Base-by-base conservation (phyloP, 1,140 invertebrate species). In the Eriocheir sinensis region DNA sequence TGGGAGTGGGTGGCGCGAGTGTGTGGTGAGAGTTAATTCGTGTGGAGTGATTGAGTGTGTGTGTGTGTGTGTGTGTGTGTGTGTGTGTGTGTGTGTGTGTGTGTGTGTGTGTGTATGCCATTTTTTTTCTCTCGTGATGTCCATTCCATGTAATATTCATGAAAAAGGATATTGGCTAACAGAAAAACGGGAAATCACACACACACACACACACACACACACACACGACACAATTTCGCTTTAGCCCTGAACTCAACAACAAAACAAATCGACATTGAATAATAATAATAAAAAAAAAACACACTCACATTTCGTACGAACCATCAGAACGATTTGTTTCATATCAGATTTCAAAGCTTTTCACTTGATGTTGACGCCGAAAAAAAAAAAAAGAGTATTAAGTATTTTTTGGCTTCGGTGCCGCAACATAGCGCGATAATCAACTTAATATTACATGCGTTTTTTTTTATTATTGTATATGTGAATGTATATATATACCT, bases 31-130 rank as follows among this genome's bases (percentile, higher is more conserved):
- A 27, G 80, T 32, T 81, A 27, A 27, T n/a, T 81, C 6, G 27
- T 4, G 79, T 15, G n/a, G 80, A 81, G n/a, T 12, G 80, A 27
- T 4, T n/a, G 79, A 30, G 27, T 72, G 81, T 85, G 81, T 38
- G 34, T 36, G 81, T 85, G 81, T 36, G 81, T 36, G 44, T 89
- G 32, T 89, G 32, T 89, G 44, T 91, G 60, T 91, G 27, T 91
- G 60, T 79, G 36, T 91, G 2, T 91, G 60, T 91, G 60, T 79
- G 60, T 91, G 36, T 91, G n/a, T 91, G 41, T 79, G 41, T 91
- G 41, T 38, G 41, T 91, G 41, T 53, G 41, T 91, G 41, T 91
- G 41, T 91, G 41, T 91, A 48, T 53, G 60, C 60, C 6, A n/a
- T 91, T 91, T 21, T 27, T 12, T 3, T 53, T 30, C 17, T 12